phyloP scores from a whole-genome alignment of 2,888 invertebrate genomes.

The Cosmia trapezina region DNA sequence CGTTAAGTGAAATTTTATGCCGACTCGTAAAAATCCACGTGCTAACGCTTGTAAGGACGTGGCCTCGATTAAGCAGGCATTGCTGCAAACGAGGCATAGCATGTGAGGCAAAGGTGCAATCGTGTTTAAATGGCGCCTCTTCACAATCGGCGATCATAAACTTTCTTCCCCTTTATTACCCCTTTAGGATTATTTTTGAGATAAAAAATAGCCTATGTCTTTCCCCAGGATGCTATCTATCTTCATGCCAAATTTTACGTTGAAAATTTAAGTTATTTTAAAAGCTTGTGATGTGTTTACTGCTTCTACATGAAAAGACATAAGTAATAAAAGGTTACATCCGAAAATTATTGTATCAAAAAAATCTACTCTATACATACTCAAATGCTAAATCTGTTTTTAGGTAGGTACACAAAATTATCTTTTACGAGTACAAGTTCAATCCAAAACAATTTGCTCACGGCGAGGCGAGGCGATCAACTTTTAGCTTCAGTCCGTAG shows the following conservation, averaged over 20 bases:
- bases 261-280: neutral
- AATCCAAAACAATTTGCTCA: constrained; percentile 41
- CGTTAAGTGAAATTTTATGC: constrained; percentile 85
- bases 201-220: too few relatives aligned
- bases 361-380: neutral
- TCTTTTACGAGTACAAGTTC: neutral
- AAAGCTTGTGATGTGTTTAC: neutral
- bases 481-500: constrained; percentile 24
- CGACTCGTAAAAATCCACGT: constrained; percentile 81
- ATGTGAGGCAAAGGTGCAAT: constrained; percentile 34
- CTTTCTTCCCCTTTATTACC: too few relatives aligned
- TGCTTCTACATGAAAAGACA: neutral
- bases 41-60: constrained; percentile 59
- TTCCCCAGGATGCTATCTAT: too few relatives aligned
- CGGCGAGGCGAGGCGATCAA: constrained; percentile 8
- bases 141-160: too few relatives aligned
- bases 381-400: neutral
- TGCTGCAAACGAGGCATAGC: constrained; percentile 34
- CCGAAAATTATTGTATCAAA: neutral
- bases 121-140: too few relatives aligned
- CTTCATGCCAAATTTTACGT: constrained; percentile 14
- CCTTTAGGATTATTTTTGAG: too few relatives aligned
- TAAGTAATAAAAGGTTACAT: neutral
- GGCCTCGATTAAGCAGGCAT: constrained; percentile 55
- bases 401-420: neutral